phyloP scores from a whole-genome alignment of 1,140 invertebrate species.

The Tetramorium alpestre region DNA sequence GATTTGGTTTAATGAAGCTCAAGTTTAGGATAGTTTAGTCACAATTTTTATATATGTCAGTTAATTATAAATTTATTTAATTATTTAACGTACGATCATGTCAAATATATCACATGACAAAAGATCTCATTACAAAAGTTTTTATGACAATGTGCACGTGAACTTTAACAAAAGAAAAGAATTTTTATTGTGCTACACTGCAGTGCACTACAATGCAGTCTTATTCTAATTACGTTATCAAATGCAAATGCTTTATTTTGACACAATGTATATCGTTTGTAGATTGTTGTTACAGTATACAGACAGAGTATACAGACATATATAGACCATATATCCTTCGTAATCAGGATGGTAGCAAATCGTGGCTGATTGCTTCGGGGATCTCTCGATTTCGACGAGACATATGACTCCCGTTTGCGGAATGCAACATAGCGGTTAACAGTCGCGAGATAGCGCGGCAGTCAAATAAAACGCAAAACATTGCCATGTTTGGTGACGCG shows the following conservation, averaged over 20 bases:
- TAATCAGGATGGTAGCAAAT: slow-evolving; percentile 44
- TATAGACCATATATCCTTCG: slow-evolving; percentile 38
- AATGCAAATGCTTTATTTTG: neutral
- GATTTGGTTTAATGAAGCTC: slow-evolving; percentile 1
- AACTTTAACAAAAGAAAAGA: neutral
- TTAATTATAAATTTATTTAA: neutral
- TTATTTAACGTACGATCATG: neutral
- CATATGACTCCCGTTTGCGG: slow-evolving; percentile 25
- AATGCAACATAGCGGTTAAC: slow-evolving; percentile 69
- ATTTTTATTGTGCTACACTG: no score
- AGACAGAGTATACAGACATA: slow-evolving; percentile 1
- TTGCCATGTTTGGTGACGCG: slow-evolving; percentile 58
- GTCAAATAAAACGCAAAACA: slow-evolving; percentile 73
- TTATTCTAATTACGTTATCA: slow-evolving; percentile 16
- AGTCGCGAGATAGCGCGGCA: slow-evolving; percentile 63
- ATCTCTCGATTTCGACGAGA: slow-evolving; percentile 59
- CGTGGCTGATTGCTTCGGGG: slow-evolving; percentile 58
- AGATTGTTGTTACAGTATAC: neutral
- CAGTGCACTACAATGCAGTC: neutral
- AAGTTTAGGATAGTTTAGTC: neutral
- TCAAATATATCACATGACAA: neutral
- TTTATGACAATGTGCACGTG: neutral
- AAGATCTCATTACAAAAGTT: neutral
- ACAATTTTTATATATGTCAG: neutral
- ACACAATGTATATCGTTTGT: neutral